These are phyloP conservation scores for Rhabdornis inornatus DNA, from an alignment of 2,113 vertebrate genomes.

Conservation along the genomic window DNA sequence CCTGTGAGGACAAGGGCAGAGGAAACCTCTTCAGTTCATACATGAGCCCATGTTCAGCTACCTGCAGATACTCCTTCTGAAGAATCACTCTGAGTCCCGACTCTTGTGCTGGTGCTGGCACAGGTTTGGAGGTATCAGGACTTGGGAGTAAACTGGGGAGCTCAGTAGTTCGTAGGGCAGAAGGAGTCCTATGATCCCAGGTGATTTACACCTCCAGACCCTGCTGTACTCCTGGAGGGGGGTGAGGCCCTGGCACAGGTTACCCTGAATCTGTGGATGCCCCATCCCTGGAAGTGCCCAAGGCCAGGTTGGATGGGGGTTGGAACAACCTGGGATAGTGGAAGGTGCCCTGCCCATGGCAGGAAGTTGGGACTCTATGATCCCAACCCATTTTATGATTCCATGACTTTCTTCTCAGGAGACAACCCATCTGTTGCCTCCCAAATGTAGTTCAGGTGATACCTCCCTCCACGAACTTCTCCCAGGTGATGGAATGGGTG, in stretches of 20 bases:
- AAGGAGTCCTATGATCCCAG: background rate
- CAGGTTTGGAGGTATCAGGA: background rate
- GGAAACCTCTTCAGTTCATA: rapidly evolving
- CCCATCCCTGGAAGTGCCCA: background rate
- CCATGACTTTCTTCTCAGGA: background rate
- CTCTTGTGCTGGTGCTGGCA: background rate
- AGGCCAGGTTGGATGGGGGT: background rate
- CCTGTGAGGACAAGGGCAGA: background rate
- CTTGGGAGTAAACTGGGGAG: background rate
- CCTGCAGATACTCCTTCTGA: background rate
- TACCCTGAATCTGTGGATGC: background rate
- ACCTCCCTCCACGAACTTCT: background rate
- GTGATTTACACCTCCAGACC: background rate
- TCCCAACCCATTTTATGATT: background rate
- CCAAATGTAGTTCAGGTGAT: background rate
- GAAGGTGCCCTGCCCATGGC: background rate
- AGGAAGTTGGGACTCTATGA: background rate
- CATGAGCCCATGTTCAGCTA: rapidly evolving
- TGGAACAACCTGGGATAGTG: rapidly evolving
- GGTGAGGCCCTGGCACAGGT: background rate
- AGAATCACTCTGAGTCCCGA: background rate
- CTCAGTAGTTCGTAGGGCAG: background rate
- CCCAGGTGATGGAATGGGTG: background rate
- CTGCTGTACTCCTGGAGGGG: background rate
- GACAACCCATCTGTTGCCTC: background rate